Conservation (phyloP, 2,888 invertebrate species). For the Hemaris fuciformis region DNA sequence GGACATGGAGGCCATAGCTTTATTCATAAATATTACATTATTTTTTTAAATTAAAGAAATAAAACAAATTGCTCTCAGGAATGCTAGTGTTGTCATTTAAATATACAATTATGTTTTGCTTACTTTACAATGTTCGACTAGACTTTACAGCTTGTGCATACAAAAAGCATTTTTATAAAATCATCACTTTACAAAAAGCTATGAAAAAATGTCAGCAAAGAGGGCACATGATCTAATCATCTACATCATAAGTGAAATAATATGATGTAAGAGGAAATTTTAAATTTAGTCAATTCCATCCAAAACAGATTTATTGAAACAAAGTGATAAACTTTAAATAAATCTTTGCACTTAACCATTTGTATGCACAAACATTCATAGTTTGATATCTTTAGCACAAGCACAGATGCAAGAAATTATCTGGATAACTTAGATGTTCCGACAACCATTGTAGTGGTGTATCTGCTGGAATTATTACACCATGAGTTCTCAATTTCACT, state of each 20-base stretch:
- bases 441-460: conserved; percentile 98
- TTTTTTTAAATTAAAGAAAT: background rate
- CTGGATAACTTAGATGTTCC: conserved; percentile 98
- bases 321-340: background rate
- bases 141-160: background rate
- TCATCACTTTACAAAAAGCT: too few relatives aligned
- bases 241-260: background rate
- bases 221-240: background rate
- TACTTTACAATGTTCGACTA: background rate
- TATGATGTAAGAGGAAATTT: background rate
- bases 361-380: background rate
- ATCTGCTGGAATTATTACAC: conserved; percentile 91
- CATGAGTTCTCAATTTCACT: conserved; percentile 93
- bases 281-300: background rate
- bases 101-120: background rate
- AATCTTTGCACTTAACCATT: too few relatives aligned
- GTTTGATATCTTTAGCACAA: conserved; percentile 51
- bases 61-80: background rate
- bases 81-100: background rate
- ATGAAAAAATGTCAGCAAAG: too few relatives aligned
- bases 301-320: background rate
- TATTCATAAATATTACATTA: background rate
- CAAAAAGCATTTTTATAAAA: too few relatives aligned
- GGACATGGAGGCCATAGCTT: too few relatives aligned
- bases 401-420: conserved; percentile 97